Base-by-base conservation (phyloP, 1,140 invertebrate genomes). In the Idris sp. region DNA sequence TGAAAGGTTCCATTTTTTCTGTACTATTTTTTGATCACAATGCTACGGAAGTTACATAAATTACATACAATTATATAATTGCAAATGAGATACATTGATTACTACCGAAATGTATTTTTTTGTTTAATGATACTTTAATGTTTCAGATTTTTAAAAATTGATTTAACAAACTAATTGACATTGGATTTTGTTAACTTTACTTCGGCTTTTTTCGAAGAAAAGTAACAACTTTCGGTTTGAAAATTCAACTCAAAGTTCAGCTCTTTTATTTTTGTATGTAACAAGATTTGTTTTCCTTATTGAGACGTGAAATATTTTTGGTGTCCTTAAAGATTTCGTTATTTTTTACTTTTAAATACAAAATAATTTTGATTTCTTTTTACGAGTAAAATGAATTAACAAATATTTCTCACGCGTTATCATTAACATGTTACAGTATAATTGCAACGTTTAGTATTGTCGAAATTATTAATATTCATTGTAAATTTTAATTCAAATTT, bases 41-140 rank as follows among this genome's bases (percentile, higher is more conserved):
- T 58, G 71, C 61, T 67, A 67, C 59, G 30, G 16, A 56, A 62
- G 43, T 62, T 61, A 56, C 41, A 46, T 41, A 71, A 43, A 61
- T 54, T 49, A 46, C 44, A 22, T 38, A 59, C 30, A 53, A 44
- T 35, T 54, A 43, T 22, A 40, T 35, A 16, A 22, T 43, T 43
- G 46, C 54, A 69, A 69, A 61, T 61, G 48, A 71, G 38, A 48
- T 38, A 56, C 38, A 54, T 53, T 40, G 30, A 54, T 71, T 53
- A 51, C 28, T 36, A 53, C 38, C 53, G 22, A 69, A 69, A 71
- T 35, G 31, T 53, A 54, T 22, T 11, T 5, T 14, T 58, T 49
- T 35, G 13, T 48, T 16, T 33, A 59, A 30, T 19, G 30, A 38
- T 40, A 2, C 1, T 46, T 9, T 68, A n/a, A 38, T 49, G 8